These are phyloP conservation scores for Linepithema humile DNA, from an alignment of 1,140 invertebrate genomes.

Conservation along the genomic window DNA sequence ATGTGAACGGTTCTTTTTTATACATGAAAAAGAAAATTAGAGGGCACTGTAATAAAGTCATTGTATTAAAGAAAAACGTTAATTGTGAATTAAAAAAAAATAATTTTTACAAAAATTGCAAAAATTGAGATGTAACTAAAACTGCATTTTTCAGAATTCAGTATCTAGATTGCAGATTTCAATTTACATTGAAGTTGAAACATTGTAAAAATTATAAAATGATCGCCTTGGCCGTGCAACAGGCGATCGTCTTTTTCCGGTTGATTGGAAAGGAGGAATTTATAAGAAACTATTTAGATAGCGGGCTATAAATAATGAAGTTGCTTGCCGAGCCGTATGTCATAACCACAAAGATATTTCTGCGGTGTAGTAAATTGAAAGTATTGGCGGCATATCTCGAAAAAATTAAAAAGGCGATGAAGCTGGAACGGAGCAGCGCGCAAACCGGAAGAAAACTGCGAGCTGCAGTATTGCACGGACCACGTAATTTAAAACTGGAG, in stretches of 20 bases:
- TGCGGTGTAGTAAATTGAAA: neutral
- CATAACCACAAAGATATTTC: conserved; percentile 6
- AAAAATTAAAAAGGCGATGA: neutral
- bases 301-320: conserved; percentile 42
- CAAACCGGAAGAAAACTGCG: conserved; percentile 25
- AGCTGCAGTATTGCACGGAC: conserved; percentile 29
- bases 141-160: no score
- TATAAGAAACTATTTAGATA: neutral
- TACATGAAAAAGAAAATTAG: neutral
- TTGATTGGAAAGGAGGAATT: neutral
- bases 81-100: neutral
- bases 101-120: neutral
- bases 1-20: neutral
- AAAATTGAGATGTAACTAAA: no score
- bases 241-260: conserved; percentile 4
- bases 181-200: no score
- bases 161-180: no score
- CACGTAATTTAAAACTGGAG: conserved; percentile 16
- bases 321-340: neutral
- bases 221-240: neutral
- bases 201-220: conserved; percentile 1
- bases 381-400: neutral
- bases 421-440: neutral
- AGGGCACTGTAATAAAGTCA: no score
- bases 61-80: no score